Conservation (phyloP, 2,113 vertebrate species). For the Thamnophis sirtalis region DNA sequence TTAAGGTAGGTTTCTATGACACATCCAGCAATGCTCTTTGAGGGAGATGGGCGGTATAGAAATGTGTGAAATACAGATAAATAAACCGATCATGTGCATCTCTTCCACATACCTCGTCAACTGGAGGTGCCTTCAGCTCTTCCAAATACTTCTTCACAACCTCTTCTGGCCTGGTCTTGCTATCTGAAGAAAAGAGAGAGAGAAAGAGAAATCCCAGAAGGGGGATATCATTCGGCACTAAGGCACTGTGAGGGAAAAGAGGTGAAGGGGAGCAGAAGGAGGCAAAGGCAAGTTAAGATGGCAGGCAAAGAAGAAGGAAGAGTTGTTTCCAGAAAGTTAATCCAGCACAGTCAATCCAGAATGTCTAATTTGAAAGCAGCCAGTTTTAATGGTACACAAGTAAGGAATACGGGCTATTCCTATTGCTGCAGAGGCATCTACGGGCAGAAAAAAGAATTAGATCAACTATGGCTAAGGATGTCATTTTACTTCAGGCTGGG, state of each 20-base stretch:
- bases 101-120: slow-evolving; percentile 67
- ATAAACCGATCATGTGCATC: accelerated
- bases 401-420: not conserved
- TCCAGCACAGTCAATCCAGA: not conserved
- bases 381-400: not conserved
- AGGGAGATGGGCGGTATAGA: not conserved
- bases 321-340: not conserved
- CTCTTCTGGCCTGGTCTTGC: slow-evolving; percentile 63
- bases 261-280: slow-evolving; percentile 7
- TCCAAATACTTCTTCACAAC: slow-evolving; percentile 74
- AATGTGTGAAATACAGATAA: not conserved
- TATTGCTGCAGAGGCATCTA: not conserved
- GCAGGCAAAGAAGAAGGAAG: slow-evolving; percentile 17
- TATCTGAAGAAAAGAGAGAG: slow-evolving; percentile 26
- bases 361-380: not conserved
- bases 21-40: not conserved
- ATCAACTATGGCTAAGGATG: not conserved
- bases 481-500: not conserved
- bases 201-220: not conserved
- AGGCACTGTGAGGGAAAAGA: accelerated
- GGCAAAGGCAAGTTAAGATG: slow-evolving; percentile 21
- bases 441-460: not conserved
- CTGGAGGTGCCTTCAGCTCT: slow-evolving; percentile 60
- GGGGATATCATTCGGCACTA: not conserved
- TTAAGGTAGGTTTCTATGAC: not conserved